phyloP scores from a whole-genome alignment of 2,113 vertebrate genomes.

The Micromys minutus region DNA sequence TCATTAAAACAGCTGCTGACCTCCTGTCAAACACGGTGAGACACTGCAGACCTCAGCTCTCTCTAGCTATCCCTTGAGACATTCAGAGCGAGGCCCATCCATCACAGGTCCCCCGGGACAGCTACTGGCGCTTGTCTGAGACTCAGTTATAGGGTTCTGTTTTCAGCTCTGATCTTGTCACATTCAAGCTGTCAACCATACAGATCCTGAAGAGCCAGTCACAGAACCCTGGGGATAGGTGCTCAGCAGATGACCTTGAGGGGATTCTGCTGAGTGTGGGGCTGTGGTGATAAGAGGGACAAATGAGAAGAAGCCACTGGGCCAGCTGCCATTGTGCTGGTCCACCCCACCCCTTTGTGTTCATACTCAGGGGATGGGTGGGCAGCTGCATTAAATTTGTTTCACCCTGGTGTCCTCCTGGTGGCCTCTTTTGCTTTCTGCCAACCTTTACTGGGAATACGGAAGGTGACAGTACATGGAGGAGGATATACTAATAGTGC shows the following conservation, averaged over 20 bases:
- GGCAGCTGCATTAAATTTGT: constrained; percentile 29
- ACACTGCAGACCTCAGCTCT: constrained; percentile 38
- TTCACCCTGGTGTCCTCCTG: neutral
- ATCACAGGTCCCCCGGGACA: constrained; percentile 38
- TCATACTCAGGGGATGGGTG: neutral
- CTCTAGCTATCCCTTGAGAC: neutral
- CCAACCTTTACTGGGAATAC: neutral
- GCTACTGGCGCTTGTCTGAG: neutral
- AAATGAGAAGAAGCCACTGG: constrained; percentile 75
- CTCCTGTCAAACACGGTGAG: constrained; percentile 50
- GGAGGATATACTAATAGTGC: neutral
- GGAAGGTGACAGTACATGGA: neutral
- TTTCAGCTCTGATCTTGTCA: constrained; percentile 81
- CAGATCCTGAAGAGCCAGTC: constrained; percentile 73
- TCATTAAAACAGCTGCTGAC: constrained; percentile 68
- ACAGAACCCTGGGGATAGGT: constrained; percentile 71
- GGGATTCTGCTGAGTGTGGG: constrained; percentile 73
- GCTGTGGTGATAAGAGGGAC: constrained; percentile 78
- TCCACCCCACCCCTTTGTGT: neutral
- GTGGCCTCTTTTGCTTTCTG: neutral
- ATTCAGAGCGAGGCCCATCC: constrained; percentile 70
- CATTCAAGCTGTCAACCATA: constrained; percentile 82
- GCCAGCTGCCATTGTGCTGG: constrained; percentile 5
- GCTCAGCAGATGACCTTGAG: constrained; percentile 65
- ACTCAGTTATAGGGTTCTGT: constrained; percentile 63